Percentiles rank a stretch among this genome's conserved stretches.
These are phyloP conservation scores for Macrosiphum euphorbiae DNA, from an alignment of 2,888 invertebrate genomes.

Conservation along the genomic window DNA sequence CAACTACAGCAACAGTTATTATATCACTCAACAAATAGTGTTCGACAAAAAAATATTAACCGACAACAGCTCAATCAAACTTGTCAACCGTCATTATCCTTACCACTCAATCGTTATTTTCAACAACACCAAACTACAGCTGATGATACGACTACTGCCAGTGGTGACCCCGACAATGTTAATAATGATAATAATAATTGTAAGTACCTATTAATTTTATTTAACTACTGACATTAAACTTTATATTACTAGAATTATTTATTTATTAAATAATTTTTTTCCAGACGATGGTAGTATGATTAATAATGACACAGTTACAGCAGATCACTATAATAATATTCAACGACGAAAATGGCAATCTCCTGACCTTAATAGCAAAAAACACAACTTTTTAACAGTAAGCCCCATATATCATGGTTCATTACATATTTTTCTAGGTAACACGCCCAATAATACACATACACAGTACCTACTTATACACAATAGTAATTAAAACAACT, in stretches of 20 bases:
- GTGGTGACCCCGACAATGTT: background rate
- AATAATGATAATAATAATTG: constrained; percentile 17
- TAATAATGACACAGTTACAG: background rate
- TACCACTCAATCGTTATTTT: constrained; percentile 40
- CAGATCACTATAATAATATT: constrained; percentile 39
- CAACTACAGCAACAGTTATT: constrained; percentile 37
- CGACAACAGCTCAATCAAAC: constrained; percentile 55
- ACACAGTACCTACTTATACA: background rate
- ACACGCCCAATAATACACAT: background rate
- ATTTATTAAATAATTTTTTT: background rate
- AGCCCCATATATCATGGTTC: background rate
- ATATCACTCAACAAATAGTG: constrained; percentile 32
- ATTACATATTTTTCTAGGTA: background rate
- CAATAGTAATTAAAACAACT: background rate
- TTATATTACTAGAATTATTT: background rate
- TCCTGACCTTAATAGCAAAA: constrained; percentile 8
- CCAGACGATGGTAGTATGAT: constrained; percentile 20
- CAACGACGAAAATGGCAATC: constrained; percentile 56
- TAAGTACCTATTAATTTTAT: background rate
- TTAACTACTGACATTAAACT: background rate
- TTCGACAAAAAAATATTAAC: constrained; percentile 29
- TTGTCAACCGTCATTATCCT: constrained; percentile 8
- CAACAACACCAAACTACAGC: constrained; percentile 29
- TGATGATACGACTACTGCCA: background rate
- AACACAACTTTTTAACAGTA: constrained; percentile 24